These are phyloP conservation scores for Ginglymostoma cirratum DNA, from an alignment of 2,113 vertebrate genomes.

Conservation along the genomic window DNA sequence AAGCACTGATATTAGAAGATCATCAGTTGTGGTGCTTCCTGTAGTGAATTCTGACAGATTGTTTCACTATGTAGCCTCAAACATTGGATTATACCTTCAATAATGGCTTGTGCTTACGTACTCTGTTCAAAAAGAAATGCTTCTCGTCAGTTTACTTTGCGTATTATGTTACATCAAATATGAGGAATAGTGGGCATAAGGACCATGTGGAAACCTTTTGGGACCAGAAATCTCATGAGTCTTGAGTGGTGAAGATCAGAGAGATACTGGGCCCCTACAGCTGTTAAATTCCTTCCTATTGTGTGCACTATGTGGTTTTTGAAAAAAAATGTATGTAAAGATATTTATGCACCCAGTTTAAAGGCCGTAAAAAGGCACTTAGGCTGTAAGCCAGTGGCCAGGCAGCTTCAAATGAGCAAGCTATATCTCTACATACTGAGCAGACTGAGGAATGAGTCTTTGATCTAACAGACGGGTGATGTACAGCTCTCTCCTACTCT, in stretches of 20 bases:
- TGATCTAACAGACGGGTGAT: background rate
- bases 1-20: background rate
- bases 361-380: background rate
- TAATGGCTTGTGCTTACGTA: too few relatives aligned
- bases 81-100: background rate
- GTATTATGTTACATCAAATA: background rate
- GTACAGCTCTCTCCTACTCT: background rate
- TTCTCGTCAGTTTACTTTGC: background rate
- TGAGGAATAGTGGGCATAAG: background rate
- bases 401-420: background rate
- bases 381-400: background rate
- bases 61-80: background rate
- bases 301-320: conserved; percentile 16
- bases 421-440: background rate
- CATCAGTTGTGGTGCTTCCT: background rate
- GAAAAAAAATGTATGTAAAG: background rate
- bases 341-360: background rate
- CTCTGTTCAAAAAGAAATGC: background rate
- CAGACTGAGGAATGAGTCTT: background rate
- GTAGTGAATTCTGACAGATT: background rate
- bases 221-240: background rate
- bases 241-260: conserved; percentile 8
- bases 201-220: conserved; percentile 9
- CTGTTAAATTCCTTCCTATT: conserved; percentile 33
- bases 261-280: background rate